phyloP scores from a whole-genome alignment of 2,888 invertebrate genomes.

The Diarsia rubi region DNA sequence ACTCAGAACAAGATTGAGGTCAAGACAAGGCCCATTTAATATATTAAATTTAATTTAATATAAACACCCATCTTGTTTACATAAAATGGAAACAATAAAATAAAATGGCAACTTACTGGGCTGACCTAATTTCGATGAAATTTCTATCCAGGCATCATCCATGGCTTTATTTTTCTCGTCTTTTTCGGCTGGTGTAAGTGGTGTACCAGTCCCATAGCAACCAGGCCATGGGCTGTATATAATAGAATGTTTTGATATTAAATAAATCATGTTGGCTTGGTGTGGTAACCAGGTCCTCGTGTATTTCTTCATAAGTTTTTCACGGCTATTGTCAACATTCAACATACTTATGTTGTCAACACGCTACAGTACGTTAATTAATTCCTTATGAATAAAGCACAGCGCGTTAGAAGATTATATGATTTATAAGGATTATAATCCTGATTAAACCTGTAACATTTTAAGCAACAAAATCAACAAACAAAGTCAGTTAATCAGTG shows the following conservation, averaged over 20 bases:
- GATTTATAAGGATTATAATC: background rate
- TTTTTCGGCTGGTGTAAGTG: background rate
- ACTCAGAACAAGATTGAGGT: too few relatives aligned
- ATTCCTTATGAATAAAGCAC: background rate
- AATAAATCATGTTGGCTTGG: slow-evolving; percentile 4
- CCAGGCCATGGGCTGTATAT: background rate
- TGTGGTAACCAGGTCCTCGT: background rate
- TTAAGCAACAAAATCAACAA: too few relatives aligned
- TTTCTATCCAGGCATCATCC: slow-evolving; percentile 14
- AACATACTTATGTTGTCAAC: slow-evolving; percentile 4
- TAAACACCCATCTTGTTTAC: background rate
- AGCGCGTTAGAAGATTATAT: background rate
- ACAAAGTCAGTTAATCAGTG: too few relatives aligned
- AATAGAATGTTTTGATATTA: slow-evolving; percentile 20
- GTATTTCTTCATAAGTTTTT: background rate
- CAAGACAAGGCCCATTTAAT: too few relatives aligned
- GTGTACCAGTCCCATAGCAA: background rate
- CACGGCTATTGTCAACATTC: background rate
- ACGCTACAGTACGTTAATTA: background rate
- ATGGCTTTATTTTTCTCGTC: too few relatives aligned
- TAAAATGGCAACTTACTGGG: slow-evolving; percentile 14
- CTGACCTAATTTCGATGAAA: background rate
- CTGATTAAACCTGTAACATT: background rate
- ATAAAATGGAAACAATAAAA: background rate
- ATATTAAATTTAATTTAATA: too few relatives aligned